phyloP scores from a whole-genome alignment of 2,797 vertebrate species.

The Serranus cabrilla region DNA sequence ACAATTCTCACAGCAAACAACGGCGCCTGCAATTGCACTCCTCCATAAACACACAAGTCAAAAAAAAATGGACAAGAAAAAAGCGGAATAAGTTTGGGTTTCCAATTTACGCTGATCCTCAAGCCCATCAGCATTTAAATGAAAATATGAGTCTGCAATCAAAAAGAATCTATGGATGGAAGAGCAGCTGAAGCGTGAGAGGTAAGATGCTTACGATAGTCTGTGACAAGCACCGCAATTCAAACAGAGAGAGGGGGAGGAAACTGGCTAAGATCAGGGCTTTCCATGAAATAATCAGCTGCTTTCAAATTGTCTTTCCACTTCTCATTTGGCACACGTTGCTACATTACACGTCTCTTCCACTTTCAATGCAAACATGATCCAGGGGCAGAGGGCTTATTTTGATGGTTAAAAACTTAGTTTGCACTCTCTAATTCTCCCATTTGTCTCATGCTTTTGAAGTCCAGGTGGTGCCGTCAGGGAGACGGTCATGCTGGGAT shows the following conservation, averaged over 20 bases:
- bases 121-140: constrained; percentile 86
- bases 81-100: constrained; percentile 66
- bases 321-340: constrained; percentile 42
- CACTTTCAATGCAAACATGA: constrained; percentile 56
- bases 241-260: constrained; percentile 20
- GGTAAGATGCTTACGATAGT: constrained; percentile 39
- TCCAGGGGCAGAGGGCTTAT: constrained; percentile 20
- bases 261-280: constrained; percentile 42
- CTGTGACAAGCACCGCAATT: constrained; percentile 28
- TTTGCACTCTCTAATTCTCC: constrained; percentile 10
- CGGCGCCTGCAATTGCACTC: constrained; percentile 58
- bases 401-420: constrained; percentile 55
- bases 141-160: constrained; percentile 82
- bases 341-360: constrained; percentile 34
- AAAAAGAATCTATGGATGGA: constrained; percentile 68
- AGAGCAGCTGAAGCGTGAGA: constrained; percentile 50
- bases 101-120: constrained; percentile 77
- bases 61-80: constrained; percentile 8
- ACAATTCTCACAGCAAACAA: constrained; percentile 76
- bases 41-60: constrained; percentile 53
- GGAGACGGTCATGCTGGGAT: constrained; percentile 16
- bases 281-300: constrained; percentile 75
- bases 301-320: constrained; percentile 63
- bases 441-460: constrained; percentile 5
- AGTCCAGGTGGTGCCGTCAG: neutral